Evolutionary conservation across 2,888 invertebrate genomes (phyloP), one percentile per base, ranked within the genome.

Genomic region (Mythimna lalbum): DNA sequence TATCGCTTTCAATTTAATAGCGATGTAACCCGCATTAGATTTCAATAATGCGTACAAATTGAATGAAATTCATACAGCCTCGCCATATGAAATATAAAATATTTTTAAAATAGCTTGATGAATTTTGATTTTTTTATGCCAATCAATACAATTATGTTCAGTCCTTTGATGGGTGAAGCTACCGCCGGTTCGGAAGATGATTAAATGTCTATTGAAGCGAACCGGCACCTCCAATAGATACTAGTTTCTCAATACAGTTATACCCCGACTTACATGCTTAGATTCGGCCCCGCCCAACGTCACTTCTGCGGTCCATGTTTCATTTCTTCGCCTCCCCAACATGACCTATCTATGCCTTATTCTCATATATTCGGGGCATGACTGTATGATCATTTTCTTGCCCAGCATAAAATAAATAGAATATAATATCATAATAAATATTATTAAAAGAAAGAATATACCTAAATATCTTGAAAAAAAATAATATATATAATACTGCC

Each of bases 31-130:
- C 7, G 6, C 49, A 5, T 39, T 14, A 52, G 62, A 49, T 76
- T 60, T 5, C 31, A 33, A 19, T 49, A 60, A 39, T 39, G 55
- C 33, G 39, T 60, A 49, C 36, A 68, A 49, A 50, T 55, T 9
- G 31, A 21, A 56, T 43, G 27, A 76, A 60, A 27, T 36, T 57
- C 27, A 14, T 56, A 47, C 27, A 56, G 49, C n/a, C 21, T 53
- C 47, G 27, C 17, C 23, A 19, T 62, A 62, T 23, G 61, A 62
- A 19, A 2, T 27, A 5, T 6, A 36, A 33, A 67, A 64, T 64
- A 62, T 77, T 67, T 63, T 77, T 73, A 17, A 77, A 73, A 74
- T 79, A 78, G 63, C 66, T 76, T 76, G 73, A 66, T 72, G 52
- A 63, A 50, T 61, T 47, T 43, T 63, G 21, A 23, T 52, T 49